Base-by-base conservation (phyloP, 2,113 vertebrate genomes). In the Siphamia tubifer region DNA sequence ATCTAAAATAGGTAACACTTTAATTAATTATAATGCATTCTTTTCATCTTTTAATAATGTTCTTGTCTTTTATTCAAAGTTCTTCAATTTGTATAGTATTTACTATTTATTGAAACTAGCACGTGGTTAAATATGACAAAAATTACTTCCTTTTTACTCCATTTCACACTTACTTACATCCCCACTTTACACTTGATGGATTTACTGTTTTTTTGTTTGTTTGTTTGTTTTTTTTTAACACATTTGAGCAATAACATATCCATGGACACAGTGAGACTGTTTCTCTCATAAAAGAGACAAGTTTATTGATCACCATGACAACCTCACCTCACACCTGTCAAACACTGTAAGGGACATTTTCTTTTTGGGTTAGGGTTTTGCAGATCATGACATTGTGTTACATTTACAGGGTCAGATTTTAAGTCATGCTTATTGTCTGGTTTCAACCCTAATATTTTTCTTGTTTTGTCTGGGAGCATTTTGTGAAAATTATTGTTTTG, bases 271-370 rank as follows among this genome's bases (percentile, higher is more conserved):
- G 16, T 56, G 2, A 4, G 15, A 35, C 54, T 38, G 31, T 34
- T 32, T 60, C 30, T 60, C 30, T 16, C 28, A n/a, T 43, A 1
- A 69, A 43, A 56, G 51, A 52, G 21, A 53, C 11, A n/a, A 40
- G 42, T 70, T 72, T 84, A 82, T 79, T 84, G 35, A 77, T 17
- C 39, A 21, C 8, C 34, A 19, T 53, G 5, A 2, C 48, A 12
- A 28, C 17, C 24, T 7, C 2, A 1, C 16, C 23, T 10, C 12
- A 15, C 34, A 30, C 13, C 36, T 39, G 15, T 20, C 25, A 27
- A 31, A 27, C 11, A 24, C 24, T 35, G 16, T 8, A 19, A 17
- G 39, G 15, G 19, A 57, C 57, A 65, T 56, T 83, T n/a, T 64
- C 42, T 60, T 69, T 16, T 23, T 56, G 20, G 16, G 13, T 9